Percentiles rank a stretch among this genome's conserved stretches.
Evolutionary conservation across 2,888 invertebrate species (phyloP).

Genomic region (Sericinus montela): DNA sequence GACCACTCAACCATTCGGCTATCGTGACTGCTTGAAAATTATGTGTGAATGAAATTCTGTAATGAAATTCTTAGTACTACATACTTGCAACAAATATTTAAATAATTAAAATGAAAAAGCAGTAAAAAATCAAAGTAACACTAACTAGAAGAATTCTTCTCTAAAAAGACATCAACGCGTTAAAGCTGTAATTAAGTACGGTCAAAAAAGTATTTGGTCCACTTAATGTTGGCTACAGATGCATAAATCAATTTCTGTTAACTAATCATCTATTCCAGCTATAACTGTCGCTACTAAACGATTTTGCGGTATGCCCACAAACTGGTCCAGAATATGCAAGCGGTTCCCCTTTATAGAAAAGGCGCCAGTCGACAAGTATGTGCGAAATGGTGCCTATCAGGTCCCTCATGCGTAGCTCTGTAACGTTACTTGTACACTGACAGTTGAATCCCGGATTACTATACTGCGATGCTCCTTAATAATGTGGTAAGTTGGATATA

Average conservation of each 20-base stretch:
- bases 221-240: neutral
- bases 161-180: slow-evolving; percentile 16
- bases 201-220: neutral
- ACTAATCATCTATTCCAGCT: slow-evolving; percentile 16
- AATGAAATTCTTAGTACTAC: too few species aligned
- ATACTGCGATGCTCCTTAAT: neutral
- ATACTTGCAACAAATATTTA: too few species aligned
- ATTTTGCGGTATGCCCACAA: slow-evolving; percentile 16
- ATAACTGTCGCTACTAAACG: slow-evolving; percentile 15
- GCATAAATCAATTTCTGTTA: slow-evolving; percentile 6
- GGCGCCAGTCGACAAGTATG: slow-evolving; percentile 16
- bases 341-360: slow-evolving; percentile 16
- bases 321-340: slow-evolving; percentile 11
- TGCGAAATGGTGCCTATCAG: slow-evolving; percentile 18
- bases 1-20: too few species aligned
- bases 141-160: neutral
- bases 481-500: too few species aligned
- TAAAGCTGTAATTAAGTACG: neutral
- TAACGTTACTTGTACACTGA: slow-evolving; percentile 5
- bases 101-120: too few species aligned
- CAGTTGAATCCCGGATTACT: neutral
- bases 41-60: too few species aligned
- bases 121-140: too few species aligned
- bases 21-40: too few species aligned
- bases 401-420: neutral